Conservation (phyloP, 2,797 vertebrate genomes). For the Chromis chromis region DNA sequence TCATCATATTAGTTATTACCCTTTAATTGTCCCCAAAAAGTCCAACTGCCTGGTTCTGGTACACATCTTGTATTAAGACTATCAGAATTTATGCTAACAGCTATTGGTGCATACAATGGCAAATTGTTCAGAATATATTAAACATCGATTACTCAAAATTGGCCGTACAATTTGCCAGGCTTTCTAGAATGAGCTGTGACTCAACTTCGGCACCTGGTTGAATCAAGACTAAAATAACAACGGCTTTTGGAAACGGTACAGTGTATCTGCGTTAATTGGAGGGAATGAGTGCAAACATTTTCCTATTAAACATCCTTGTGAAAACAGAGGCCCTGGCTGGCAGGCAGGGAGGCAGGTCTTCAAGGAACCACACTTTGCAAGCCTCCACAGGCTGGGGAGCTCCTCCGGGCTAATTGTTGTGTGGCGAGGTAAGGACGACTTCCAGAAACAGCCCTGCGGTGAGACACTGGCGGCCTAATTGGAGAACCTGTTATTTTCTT, state of each 20-base stretch:
- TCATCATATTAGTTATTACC: background rate
- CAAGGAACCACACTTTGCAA: constrained; percentile 57
- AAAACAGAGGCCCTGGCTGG: constrained; percentile 51
- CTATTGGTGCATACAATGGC: constrained; percentile 8
- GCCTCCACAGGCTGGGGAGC: constrained; percentile 72
- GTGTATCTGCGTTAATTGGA: constrained; percentile 53
- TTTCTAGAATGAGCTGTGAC: constrained; percentile 28
- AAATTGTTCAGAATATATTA: constrained; percentile 18
- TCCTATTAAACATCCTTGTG: constrained; percentile 45
- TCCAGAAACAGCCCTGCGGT: constrained; percentile 71
- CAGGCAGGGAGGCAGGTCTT: constrained; percentile 55
- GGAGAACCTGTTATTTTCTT: constrained; percentile 82
- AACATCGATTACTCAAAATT: constrained; percentile 25
- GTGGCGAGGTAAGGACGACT: constrained; percentile 61
- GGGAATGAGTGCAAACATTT: constrained; percentile 54
- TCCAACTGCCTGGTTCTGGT: background rate
- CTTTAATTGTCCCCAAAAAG: background rate
- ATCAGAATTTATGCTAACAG: background rate
- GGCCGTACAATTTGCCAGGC: constrained; percentile 8
- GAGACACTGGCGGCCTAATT: constrained; percentile 76
- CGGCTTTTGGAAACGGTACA: constrained; percentile 26
- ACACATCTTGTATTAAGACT: background rate
- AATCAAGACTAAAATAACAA: constrained; percentile 39
- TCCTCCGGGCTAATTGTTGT: constrained; percentile 81
- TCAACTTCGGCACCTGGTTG: constrained; percentile 42